Evolutionary conservation across 2,888 invertebrate species (phyloP), one percentile per base, ranked within the genome.

Genomic region (Tanaodytes sp.): DNA sequence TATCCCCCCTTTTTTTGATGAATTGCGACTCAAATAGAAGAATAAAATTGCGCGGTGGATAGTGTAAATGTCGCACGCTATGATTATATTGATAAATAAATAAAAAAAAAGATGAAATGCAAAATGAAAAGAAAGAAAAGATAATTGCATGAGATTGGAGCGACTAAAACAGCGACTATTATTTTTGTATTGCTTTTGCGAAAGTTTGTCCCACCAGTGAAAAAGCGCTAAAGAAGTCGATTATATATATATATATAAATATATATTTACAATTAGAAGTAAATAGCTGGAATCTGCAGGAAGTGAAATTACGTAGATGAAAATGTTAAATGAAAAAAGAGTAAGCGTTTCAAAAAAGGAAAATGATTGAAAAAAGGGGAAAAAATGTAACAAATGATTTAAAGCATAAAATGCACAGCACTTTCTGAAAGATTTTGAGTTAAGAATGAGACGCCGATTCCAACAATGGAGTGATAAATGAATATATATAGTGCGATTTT

Each of bases 121-220:
- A 11, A 36, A 40, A 66, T 52, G 19, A 6, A n/a, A 33, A n/a
- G 33, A 33, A 46, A 45, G n/a, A 66, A 37, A 27, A 11, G 14
- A 37, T 49, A 59, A 55, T 37, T 66, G 62, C 58, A 58, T 54
- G 66, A 63, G 71, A 55, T 73, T 75, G 71, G 75, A 72, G 75
- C 71, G 75, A 71, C 73, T 78, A 80, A 77, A 67, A 72, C 59
- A 51, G 55, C 80, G 79, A 81, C 82, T 83, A 80, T 84, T 84
- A 83, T 84, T 84, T 84, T 84, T 84, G 77, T 83, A 83, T 83
- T 80, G 80, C 79, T 80, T 82, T 73, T 75, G 71, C 69, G 45
- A 73, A 52, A 65, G 70, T 74, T 59, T 75, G 80, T 78, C 78
- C 77, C 75, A 77, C 76, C 66, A 75, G 49, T 31, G 54, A 59